A percentile compares a stretch with the other conserved stretches of the same genome.
phyloP scores from a whole-genome alignment of 37 sponge, comb jelly and placozoan species.

The Amphimedon queenslandica region DNA sequence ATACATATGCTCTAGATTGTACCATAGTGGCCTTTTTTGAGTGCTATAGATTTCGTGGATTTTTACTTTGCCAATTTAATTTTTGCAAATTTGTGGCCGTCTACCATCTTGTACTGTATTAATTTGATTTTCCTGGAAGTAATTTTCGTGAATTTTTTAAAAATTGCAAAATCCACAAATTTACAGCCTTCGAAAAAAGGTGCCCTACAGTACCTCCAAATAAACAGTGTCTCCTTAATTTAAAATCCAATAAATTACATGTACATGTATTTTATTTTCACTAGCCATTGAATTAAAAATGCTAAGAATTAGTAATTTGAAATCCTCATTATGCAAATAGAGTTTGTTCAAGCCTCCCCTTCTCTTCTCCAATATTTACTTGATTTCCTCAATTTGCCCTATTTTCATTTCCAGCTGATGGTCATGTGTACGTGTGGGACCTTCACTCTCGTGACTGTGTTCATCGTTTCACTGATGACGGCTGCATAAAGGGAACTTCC shows the following conservation, averaged over 20 bases:
- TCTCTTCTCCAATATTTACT: not conserved
- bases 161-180: no score
- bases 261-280: no score
- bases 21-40: no score
- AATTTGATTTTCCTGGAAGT: no score
- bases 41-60: not conserved
- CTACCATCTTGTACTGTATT: not conserved
- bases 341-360: not conserved
- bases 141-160: no score
- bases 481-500: slow-evolving; percentile 55
- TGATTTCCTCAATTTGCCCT: not conserved
- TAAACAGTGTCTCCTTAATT: no score
- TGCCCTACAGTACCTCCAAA: no score
- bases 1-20: not conserved
- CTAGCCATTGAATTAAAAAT: no score
- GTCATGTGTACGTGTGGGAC: slow-evolving; percentile 95
- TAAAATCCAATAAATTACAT: no score
- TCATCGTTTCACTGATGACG: slow-evolving; percentile 81
- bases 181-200: no score
- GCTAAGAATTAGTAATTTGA: no score
- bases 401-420: slow-evolving; percentile 63
- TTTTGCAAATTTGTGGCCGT: not conserved
- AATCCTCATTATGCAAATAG: not conserved
- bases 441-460: slow-evolving; percentile 71
- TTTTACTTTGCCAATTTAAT: not conserved